A percentile compares a stretch with the other conserved stretches of the same genome.
These are phyloP conservation scores for Drosophila seguyi DNA, from an alignment of 1,140 invertebrate species.

Conservation along the genomic window DNA sequence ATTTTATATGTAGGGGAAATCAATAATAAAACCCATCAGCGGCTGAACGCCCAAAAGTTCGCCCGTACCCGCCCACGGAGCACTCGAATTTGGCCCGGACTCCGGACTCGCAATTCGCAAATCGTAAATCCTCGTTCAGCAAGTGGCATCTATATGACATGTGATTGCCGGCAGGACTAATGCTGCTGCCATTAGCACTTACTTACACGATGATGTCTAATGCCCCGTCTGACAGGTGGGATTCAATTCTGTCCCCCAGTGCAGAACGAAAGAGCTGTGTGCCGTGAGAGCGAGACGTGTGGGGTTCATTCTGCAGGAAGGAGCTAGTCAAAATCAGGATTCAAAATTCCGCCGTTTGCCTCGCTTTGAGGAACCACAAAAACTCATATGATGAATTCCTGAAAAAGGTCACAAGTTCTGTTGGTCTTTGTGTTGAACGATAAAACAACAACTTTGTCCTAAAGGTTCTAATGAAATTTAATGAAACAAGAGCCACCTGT, in stretches of 20 bases:
- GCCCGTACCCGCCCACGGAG: conserved; percentile 9
- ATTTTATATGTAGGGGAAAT: conserved; percentile 30
- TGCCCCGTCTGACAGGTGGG: conserved; percentile 39
- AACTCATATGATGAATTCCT: conserved; percentile 14
- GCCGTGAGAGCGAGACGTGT: background rate
- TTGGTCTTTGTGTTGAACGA: background rate
- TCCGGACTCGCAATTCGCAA: conserved; percentile 7
- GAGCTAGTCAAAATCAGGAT: conserved; percentile 1
- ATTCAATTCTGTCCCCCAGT: conserved; percentile 14
- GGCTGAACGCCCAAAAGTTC: conserved; percentile 2
- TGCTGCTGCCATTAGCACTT: conserved; percentile 54
- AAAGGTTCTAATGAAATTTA: conserved; percentile 6
- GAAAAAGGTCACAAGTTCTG: background rate
- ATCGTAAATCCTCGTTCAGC: conserved; percentile 56
- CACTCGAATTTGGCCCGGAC: background rate
- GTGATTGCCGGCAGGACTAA: conserved; percentile 57
- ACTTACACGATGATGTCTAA: conserved; percentile 24
- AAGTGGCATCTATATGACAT: conserved; percentile 70
- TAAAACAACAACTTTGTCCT: background rate
- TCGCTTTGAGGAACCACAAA: background rate
- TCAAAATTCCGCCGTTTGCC: conserved; percentile 1
- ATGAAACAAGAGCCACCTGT: background rate
- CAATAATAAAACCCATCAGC: conserved; percentile 33
- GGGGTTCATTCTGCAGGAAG: background rate
- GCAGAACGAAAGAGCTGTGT: conserved; percentile 22